Evolutionary conservation across 2,797 vertebrate genomes (phyloP).

Genomic region (Acanthornis magna): DNA sequence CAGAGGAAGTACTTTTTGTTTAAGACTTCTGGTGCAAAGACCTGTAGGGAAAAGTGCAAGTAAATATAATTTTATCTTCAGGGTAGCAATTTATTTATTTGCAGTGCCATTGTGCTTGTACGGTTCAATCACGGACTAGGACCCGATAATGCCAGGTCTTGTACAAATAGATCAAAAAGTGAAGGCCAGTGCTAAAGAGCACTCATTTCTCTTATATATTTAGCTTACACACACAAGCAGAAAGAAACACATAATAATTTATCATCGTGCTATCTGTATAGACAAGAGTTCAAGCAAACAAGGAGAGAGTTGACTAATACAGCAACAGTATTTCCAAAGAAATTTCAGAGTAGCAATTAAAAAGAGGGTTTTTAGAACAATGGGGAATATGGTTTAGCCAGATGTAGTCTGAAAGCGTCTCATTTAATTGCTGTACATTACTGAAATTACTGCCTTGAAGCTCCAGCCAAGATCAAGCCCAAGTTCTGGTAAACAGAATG

Average conservation of each 20-base stretch:
- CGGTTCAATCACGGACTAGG: background rate
- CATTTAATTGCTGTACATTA: background rate
- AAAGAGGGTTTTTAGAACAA: background rate
- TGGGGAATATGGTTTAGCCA: background rate
- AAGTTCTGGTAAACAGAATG: background rate
- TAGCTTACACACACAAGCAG: background rate
- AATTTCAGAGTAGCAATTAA: background rate
- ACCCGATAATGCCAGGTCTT: background rate
- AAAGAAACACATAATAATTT: background rate
- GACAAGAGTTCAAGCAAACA: background rate
- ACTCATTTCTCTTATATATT: background rate
- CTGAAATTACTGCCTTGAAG: background rate
- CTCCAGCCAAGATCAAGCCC: slow-evolving; percentile 2
- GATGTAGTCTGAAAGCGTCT: background rate
- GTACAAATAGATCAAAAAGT: background rate
- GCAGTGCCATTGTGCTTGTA: background rate
- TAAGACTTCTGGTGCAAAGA: background rate
- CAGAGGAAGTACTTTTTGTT: background rate
- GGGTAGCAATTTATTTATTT: background rate
- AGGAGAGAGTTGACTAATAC: background rate
- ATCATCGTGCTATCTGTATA: background rate
- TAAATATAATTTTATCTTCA: background rate
- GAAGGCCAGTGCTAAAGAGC: background rate
- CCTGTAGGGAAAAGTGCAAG: background rate
- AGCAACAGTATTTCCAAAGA: background rate